phyloP scores from a whole-genome alignment of 2,113 vertebrate genomes.

The Cercopithecus mona region DNA sequence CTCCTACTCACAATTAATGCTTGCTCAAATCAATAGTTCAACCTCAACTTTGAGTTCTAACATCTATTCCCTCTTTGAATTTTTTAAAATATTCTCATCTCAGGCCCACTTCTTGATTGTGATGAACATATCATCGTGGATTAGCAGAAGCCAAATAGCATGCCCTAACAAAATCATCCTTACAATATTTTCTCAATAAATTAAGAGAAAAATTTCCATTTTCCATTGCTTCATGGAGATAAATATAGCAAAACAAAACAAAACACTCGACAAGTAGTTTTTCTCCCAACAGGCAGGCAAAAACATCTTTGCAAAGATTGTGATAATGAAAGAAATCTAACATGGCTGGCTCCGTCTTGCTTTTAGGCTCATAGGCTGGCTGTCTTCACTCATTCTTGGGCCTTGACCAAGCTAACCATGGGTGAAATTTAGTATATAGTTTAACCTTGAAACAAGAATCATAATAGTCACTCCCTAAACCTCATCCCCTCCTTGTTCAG shows the following conservation, averaged over 20 bases:
- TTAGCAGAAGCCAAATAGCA: not conserved
- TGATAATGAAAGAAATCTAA: too few relatives aligned
- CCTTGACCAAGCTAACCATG: too few relatives aligned
- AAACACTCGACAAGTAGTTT: not conserved
- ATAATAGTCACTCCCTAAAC: too few relatives aligned
- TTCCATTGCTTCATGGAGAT: not conserved
- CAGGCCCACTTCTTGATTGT: not conserved
- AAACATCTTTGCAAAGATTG: too few relatives aligned
- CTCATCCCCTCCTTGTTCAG: too few relatives aligned
- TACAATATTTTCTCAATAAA: not conserved
- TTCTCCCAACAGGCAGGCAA: not conserved
- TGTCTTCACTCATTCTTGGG: too few relatives aligned
- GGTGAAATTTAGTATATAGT: too few relatives aligned
- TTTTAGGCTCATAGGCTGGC: too few relatives aligned
- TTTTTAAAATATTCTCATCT: not conserved
- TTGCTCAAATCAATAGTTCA: not conserved
- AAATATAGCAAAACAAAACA: not conserved
- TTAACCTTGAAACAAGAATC: too few relatives aligned
- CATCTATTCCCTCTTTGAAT: rapidly evolving
- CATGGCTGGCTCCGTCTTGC: too few relatives aligned
- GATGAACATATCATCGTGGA: not conserved
- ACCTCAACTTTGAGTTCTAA: not conserved
- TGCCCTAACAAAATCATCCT: not conserved
- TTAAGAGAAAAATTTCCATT: not conserved
- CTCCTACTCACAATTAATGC: not conserved